Evolutionary conservation across 2,113 vertebrate genomes (phyloP).

Genomic region (Deroptyus accipitrinus): DNA sequence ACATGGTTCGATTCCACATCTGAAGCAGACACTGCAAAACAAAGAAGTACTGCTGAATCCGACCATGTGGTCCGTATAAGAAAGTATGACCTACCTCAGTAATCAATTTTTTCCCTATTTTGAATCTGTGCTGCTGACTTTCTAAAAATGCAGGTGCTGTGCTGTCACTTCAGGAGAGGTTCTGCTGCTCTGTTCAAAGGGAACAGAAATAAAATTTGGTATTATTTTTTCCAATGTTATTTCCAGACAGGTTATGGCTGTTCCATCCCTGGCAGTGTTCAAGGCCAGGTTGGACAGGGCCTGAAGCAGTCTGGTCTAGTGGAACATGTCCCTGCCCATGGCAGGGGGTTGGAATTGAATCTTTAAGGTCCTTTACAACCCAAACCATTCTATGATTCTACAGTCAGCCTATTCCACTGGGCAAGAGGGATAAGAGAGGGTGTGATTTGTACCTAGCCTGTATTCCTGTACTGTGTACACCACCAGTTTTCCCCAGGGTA

Average conservation of each 20-base stretch:
- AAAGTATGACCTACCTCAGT: not conserved
- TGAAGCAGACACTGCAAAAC: not conserved
- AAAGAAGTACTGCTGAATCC: not conserved
- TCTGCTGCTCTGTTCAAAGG: not conserved
- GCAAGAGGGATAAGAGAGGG: not conserved
- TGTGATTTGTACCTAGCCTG: not conserved
- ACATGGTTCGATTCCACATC: not conserved
- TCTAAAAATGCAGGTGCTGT: not conserved
- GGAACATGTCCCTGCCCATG: not conserved
- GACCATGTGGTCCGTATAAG: not conserved
- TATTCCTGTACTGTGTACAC: not conserved
- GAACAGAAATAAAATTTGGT: not conserved
- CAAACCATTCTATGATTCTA: not conserved
- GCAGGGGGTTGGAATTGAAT: not conserved
- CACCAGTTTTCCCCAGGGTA: not conserved
- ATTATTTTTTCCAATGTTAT: not conserved
- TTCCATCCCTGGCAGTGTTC: not conserved
- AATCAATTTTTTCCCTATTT: not conserved
- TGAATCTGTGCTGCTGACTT: not conserved
- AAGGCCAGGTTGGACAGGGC: not conserved
- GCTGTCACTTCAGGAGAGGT: conserved; percentile 10
- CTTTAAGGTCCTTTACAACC: not conserved
- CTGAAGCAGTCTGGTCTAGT: not conserved
- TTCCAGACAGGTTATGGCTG: not conserved
- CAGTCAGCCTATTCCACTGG: not conserved